Conservation (phyloP, 1,140 invertebrate genomes). For the Microplitis demolitor region DNA sequence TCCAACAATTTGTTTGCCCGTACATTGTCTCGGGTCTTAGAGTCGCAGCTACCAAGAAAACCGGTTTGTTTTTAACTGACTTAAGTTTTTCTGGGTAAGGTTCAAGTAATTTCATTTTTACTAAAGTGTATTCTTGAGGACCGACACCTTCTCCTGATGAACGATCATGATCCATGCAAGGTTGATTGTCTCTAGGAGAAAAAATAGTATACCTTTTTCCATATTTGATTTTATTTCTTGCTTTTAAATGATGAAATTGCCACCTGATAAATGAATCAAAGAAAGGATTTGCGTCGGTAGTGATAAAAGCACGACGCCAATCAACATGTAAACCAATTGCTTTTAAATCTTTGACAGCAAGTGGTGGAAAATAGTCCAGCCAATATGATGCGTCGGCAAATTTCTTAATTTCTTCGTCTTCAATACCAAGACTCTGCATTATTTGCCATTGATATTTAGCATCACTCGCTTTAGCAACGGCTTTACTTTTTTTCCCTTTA, state of each 20-base stretch:
- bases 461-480: conserved; percentile 86
- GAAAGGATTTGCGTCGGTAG: conserved; percentile 97
- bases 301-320: conserved; percentile 96
- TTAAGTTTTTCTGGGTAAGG: conserved; percentile 77
- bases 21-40: conserved; percentile 99
- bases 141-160: conserved; percentile 95
- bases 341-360: conserved; percentile 84
- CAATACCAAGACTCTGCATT: conserved; percentile 90
- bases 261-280: conserved; percentile 98
- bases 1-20: conserved; percentile 99
- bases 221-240: conserved; percentile 89
- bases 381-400: conserved; percentile 93
- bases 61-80: conserved; percentile 62
- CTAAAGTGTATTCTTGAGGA: conserved; percentile 96
- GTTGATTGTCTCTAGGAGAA: conserved; percentile 95
- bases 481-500: conserved; percentile 99
- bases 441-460: conserved; percentile 99
- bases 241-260: conserved; percentile 93
- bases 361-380: conserved; percentile 95
- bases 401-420: conserved; percentile 88
- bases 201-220: conserved; percentile 98
- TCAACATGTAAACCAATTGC: conserved; percentile 93
- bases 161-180: conserved; percentile 99
- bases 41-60: conserved; percentile 96
- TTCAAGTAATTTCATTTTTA: conserved; percentile 88